Conservation (phyloP, 2,113 vertebrate genomes). For the Oryzias curvinotus region DNA sequence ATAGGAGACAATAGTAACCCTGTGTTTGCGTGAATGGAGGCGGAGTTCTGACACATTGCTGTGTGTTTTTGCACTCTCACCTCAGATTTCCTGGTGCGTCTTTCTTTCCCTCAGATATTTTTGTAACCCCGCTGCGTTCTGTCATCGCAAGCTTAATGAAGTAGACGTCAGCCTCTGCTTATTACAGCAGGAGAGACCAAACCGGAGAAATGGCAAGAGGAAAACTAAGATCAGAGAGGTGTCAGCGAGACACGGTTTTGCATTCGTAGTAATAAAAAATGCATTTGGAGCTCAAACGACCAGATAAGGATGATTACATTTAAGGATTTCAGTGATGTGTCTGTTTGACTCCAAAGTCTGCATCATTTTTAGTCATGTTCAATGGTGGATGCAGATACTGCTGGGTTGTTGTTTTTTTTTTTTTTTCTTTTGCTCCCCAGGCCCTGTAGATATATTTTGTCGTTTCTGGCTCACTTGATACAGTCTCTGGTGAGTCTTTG, state of each 20-base stretch:
- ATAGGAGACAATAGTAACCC: slow-evolving; percentile 41
- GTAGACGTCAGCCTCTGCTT: background rate
- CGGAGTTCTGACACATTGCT: slow-evolving; percentile 37
- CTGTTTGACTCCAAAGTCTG: background rate
- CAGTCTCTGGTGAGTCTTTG: slow-evolving; percentile 9
- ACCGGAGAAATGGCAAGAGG: background rate
- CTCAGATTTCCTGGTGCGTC: slow-evolving; percentile 30
- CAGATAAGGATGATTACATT: too few relatives aligned
- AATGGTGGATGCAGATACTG: slow-evolving; percentile 18
- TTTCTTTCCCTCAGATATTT: slow-evolving; percentile 38
- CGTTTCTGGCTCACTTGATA: slow-evolving; percentile 28
- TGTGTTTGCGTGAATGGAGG: slow-evolving; percentile 48
- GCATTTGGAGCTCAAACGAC: too few relatives aligned
- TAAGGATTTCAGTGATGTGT: background rate
- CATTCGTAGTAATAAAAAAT: too few relatives aligned
- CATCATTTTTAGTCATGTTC: slow-evolving; percentile 10
- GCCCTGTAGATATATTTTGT: slow-evolving; percentile 20
- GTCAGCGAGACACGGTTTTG: too few relatives aligned
- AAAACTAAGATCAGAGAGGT: slow-evolving; percentile 8
- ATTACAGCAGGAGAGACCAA: slow-evolving; percentile 14
- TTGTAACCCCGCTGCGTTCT: background rate
- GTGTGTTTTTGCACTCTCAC: slow-evolving; percentile 47
- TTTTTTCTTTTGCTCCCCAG: background rate
- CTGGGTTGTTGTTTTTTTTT: slow-evolving; percentile 1
- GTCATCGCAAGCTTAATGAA: slow-evolving; percentile 11